Percentiles rank a stretch among this genome's conserved stretches.
These are phyloP conservation scores for Anthoscopus minutus DNA, from an alignment of 2,113 vertebrate species.

Conservation along the genomic window DNA sequence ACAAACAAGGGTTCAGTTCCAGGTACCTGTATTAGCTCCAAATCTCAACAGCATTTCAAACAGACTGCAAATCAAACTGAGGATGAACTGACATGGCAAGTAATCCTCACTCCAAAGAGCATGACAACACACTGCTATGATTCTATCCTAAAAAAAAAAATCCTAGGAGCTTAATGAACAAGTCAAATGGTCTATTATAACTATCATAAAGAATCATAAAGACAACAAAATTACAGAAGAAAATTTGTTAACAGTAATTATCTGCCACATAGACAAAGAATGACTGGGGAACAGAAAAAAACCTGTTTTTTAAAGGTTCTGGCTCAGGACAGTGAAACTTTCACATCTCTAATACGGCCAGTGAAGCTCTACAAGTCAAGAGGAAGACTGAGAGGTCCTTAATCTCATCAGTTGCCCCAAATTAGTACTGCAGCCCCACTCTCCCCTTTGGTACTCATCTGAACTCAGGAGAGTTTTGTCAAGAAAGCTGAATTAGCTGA, in stretches of 20 bases:
- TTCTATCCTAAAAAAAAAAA: background rate
- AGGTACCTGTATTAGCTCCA: background rate
- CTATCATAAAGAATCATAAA: background rate
- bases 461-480: background rate
- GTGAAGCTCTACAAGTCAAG: background rate
- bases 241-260: background rate
- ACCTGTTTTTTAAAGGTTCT: background rate
- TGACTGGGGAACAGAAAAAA: accelerated
- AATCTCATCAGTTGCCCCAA: background rate
- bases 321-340: background rate
- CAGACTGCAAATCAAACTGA: background rate
- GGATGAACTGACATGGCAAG: background rate
- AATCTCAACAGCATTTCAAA: background rate
- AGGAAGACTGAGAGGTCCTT: background rate
- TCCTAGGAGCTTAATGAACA: background rate
- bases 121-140: background rate
- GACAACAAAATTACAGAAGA: background rate
- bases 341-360: background rate
- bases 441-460: background rate
- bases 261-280: background rate
- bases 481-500: background rate
- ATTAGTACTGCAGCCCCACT: background rate
- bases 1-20: background rate
- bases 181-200: background rate
- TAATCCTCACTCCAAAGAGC: background rate